These are phyloP conservation scores for Ormyrus thymus DNA, from an alignment of 2,888 invertebrate genomes.

Conservation along the genomic window DNA sequence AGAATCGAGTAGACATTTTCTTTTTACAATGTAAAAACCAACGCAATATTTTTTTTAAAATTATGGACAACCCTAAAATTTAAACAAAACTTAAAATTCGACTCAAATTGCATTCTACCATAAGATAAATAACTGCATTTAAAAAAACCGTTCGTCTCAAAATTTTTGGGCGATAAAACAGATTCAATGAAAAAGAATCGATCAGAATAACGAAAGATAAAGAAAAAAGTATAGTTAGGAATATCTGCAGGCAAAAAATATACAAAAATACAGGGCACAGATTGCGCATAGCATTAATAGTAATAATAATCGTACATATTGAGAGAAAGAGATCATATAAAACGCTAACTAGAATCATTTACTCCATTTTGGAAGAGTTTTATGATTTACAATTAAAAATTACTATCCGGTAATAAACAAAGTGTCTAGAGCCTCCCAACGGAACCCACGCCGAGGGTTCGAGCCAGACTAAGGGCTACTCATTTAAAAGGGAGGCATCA, in stretches of 20 bases:
- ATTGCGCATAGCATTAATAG: constrained; percentile 70
- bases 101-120: constrained; percentile 52
- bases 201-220: constrained; percentile 60
- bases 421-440: constrained; percentile 64
- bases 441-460: constrained; percentile 53
- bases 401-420: constrained; percentile 71
- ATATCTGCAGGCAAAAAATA: constrained; percentile 60
- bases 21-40: constrained; percentile 49
- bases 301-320: constrained; percentile 72
- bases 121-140: constrained; percentile 1
- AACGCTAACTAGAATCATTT: constrained; percentile 75
- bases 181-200: constrained; percentile 48
- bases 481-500: constrained; percentile 58
- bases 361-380: constrained; percentile 68
- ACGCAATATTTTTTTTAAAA: constrained; percentile 57
- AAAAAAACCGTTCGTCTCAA: constrained; percentile 1
- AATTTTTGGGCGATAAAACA: constrained; percentile 29
- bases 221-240: constrained; percentile 53
- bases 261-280: constrained; percentile 66
- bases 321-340: constrained; percentile 75
- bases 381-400: constrained; percentile 71
- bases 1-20: constrained; percentile 37
- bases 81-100: constrained; percentile 50
- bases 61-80: constrained; percentile 74
- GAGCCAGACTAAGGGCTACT: constrained; percentile 57